A percentile compares a stretch with the other conserved stretches of the same genome.
Conservation (phyloP, 2,113 vertebrate genomes). For the Archilochus colubris region DNA sequence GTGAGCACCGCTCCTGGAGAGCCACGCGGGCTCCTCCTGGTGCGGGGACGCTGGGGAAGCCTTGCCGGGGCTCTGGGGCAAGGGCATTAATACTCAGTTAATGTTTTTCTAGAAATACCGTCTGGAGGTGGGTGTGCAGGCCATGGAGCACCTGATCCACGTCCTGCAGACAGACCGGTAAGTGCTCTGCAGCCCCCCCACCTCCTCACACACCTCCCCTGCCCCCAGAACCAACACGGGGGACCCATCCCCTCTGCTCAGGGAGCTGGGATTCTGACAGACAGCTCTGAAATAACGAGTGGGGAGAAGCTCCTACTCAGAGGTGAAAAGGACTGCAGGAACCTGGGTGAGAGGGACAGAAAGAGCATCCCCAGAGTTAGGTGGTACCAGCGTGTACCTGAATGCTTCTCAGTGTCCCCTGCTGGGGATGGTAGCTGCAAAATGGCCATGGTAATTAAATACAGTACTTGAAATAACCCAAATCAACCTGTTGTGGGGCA, state of each 20-base stretch:
- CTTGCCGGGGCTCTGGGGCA: rapidly evolving
- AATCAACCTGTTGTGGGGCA: rapidly evolving
- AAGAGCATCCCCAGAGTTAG: background rate
- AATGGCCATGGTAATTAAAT: rapidly evolving
- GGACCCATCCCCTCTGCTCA: rapidly evolving
- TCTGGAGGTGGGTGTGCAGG: conserved; percentile 92
- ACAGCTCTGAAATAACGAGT: too few species aligned
- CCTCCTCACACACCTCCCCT: rapidly evolving
- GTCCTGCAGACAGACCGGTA: conserved; percentile 96
- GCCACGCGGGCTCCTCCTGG: rapidly evolving
- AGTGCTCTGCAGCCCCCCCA: background rate
- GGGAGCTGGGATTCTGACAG: too few species aligned
- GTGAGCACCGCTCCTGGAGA: background rate
- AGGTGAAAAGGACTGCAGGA: background rate
- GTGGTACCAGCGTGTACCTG: rapidly evolving
- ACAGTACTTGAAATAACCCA: rapidly evolving
- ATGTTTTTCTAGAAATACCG: conserved; percentile 86
- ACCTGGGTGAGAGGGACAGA: background rate
- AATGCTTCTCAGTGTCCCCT: rapidly evolving
- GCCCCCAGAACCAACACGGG: rapidly evolving
- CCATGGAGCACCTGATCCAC: conserved; percentile 91
- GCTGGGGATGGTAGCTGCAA: rapidly evolving
- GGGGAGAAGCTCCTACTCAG: rapidly evolving
- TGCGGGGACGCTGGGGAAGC: rapidly evolving
- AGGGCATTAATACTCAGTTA: rapidly evolving